phyloP scores from a whole-genome alignment of 2,797 vertebrate species.

The Podarcis lilfordi region DNA sequence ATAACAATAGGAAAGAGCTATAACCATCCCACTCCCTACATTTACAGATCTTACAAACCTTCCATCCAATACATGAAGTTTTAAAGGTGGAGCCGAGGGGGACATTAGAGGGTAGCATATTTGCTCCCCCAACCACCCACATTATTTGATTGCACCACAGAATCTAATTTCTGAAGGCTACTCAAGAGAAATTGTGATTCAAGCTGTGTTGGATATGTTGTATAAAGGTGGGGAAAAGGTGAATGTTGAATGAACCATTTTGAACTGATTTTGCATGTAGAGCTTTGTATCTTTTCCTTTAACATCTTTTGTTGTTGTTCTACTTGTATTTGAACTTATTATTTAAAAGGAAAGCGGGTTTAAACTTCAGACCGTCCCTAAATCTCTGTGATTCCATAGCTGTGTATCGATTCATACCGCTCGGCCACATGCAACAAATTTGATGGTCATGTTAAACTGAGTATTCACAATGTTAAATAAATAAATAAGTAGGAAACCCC shows the following conservation, averaged over 20 bases:
- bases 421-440: no score
- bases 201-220: background rate
- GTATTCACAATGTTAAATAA: background rate
- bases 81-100: no score
- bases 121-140: background rate
- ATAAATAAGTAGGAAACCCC: background rate
- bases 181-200: background rate
- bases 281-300: background rate
- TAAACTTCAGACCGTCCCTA: background rate
- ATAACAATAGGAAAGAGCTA: no score
- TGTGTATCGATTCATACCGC: background rate
- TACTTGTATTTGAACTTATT: background rate
- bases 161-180: background rate
- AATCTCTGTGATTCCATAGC: background rate
- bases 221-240: background rate
- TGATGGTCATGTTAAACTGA: background rate
- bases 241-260: background rate
- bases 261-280: background rate
- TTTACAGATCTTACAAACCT: background rate
- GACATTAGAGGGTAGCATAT: background rate
- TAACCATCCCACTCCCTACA: no score
- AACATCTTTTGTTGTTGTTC: background rate
- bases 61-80: no score
- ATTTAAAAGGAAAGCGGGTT: background rate
- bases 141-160: background rate